A percentile compares a stretch with the other conserved stretches of the same genome.
Evolutionary conservation across 2,888 invertebrate genomes (phyloP).

Genomic region (Drosophila pseudotakahashii): DNA sequence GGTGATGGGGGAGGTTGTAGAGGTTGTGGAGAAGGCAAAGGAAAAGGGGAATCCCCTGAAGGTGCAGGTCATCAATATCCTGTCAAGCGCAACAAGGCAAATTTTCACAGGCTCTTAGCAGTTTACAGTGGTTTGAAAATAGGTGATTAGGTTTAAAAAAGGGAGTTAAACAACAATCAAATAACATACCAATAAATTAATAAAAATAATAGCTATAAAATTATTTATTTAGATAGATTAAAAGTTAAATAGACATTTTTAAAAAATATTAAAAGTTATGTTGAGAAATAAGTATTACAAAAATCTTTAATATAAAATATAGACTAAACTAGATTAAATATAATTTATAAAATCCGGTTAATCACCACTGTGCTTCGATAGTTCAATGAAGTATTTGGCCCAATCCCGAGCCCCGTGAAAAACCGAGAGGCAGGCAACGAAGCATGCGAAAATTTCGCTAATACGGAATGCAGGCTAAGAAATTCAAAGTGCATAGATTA

Average conservation of each 20-base stretch:
- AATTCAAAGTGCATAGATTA: slow-evolving; percentile 74
- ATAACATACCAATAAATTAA: too few species aligned
- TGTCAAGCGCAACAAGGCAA: slow-evolving; percentile 57
- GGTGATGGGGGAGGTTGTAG: neutral
- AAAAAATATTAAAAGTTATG: too few species aligned
- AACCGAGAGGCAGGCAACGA: slow-evolving; percentile 57
- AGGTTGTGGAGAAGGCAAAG: too few species aligned
- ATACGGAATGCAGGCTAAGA: slow-evolving; percentile 74
- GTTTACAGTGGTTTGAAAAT: slow-evolving; percentile 44
- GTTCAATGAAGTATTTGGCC: slow-evolving; percentile 49
- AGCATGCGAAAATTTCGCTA: slow-evolving; percentile 79
- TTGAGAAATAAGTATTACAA: too few species aligned
- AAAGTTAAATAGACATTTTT: neutral
- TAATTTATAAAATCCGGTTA: too few species aligned
- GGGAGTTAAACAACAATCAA: too few species aligned
- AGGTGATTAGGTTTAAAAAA: too few species aligned
- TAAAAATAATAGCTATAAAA: too few species aligned
- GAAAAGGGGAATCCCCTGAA: neutral
- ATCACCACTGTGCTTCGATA: slow-evolving; percentile 52
- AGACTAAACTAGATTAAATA: too few species aligned
- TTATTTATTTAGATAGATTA: too few species aligned
- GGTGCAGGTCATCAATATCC: slow-evolving; percentile 70
- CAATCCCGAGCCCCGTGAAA: neutral
- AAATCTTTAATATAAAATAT: too few species aligned
- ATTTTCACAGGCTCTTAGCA: slow-evolving; percentile 22